Percentiles rank a stretch among this genome's conserved stretches.
Conservation (phyloP, 2,888 invertebrate genomes). For the Caenorhabditis becei region DNA sequence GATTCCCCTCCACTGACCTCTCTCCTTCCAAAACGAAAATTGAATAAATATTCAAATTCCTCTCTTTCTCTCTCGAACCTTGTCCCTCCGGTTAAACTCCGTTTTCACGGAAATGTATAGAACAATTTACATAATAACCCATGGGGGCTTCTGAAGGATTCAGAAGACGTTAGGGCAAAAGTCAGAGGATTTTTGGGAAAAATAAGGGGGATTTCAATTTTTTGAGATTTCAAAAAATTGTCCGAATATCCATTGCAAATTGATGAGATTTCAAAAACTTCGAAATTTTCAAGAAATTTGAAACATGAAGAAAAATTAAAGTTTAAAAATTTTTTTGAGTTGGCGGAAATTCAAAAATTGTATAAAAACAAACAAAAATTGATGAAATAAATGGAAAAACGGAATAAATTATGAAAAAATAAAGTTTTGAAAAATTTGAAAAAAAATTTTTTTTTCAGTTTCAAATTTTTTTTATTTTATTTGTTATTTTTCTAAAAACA, state of each 20-base stretch:
- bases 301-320: too few relatives aligned
- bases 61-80: background rate
- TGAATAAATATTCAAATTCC: conserved; percentile 1
- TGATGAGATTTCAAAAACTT: too few relatives aligned
- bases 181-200: too few relatives aligned
- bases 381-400: background rate
- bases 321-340: too few relatives aligned
- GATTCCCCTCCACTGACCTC: background rate
- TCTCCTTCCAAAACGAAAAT: background rate
- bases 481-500: background rate
- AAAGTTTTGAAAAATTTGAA: background rate
- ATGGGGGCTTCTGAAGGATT: background rate
- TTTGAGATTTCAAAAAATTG: too few relatives aligned
- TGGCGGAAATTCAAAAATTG: background rate
- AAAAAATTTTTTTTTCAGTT: conserved; percentile 6
- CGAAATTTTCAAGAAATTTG: background rate
- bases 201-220: too few relatives aligned
- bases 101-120: background rate
- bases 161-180: too few relatives aligned
- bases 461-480: background rate
- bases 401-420: background rate
- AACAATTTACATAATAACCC: background rate
- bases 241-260: too few relatives aligned
- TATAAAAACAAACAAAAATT: background rate
- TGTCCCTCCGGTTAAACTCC: background rate